A percentile compares a stretch with the other conserved stretches of the same genome.
Conservation (phyloP, 2,797 vertebrate species). For the Smutsia gigantea region DNA sequence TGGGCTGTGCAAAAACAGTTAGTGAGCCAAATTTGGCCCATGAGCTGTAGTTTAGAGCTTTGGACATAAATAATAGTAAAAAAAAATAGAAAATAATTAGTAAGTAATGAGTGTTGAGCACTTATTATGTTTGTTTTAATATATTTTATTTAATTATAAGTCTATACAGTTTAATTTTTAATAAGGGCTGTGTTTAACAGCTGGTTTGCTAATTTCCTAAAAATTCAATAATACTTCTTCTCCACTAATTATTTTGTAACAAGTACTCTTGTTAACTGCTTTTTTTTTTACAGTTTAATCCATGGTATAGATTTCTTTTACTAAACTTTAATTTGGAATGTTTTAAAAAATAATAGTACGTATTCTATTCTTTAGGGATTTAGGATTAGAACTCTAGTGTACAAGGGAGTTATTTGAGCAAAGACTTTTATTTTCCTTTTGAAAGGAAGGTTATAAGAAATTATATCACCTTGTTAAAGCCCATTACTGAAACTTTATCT, state of each 20-base stretch:
- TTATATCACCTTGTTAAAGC: neutral
- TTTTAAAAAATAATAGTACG: neutral
- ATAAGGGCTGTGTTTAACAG: neutral
- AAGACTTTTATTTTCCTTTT: neutral
- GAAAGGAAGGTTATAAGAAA: neutral
- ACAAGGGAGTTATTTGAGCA: neutral
- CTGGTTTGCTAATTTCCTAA: neutral
- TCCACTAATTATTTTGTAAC: neutral
- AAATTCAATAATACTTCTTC: neutral
- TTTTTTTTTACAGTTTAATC: conserved; percentile 35
- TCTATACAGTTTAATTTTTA: neutral
- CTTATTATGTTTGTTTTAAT: neutral
- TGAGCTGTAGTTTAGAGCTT: neutral
- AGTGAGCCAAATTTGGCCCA: neutral
- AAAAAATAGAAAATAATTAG: conserved; percentile 1
- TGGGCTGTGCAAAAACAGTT: neutral
- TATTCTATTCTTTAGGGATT: neutral
- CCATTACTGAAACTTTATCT: conserved; percentile 8
- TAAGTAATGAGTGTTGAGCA: neutral
- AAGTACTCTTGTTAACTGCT: neutral
- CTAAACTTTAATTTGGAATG: conserved; percentile 13
- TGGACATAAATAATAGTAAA: neutral
- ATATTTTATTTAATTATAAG: neutral
- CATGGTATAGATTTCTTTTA: neutral
- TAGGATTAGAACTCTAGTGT: neutral